Base-by-base conservation (phyloP, 2,113 vertebrate genomes). In the Apus apus region DNA sequence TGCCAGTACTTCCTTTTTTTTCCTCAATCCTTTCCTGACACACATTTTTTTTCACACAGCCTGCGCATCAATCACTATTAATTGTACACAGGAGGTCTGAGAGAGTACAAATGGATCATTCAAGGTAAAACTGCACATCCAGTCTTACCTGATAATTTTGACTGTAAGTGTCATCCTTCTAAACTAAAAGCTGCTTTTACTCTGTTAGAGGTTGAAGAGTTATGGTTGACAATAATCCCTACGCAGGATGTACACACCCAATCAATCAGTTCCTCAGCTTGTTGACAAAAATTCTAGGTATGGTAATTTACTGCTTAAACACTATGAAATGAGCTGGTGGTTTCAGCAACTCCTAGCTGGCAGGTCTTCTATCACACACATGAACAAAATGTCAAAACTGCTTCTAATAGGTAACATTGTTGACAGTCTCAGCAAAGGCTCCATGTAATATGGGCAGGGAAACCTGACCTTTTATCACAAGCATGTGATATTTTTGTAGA, bases 241-340 rank as follows among this genome's bases (percentile, higher is more conserved):
- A 6, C 61, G 29, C 40, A 91, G 40, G 78, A 87, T 45, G n/a
- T 64, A 85, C n/a, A 78, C 60, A 93, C 4, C 3, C 85, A 65
- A 60, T 89, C 48, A 66, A 66, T 88, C 58, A 89, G 19, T 53
- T 51, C 11, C 43, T 89, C 72, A 86, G 34, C 50, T 66, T 94
- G 86, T 65, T 91, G 84, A 95, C 75, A 95, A 95, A 85, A 87
- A 51, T 78, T 14, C 40, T 57, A 93, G 60, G 32, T 92, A 80
- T 75, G 79, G n/a, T 62, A 93, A 94, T 87, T 73, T 87, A 85
- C 65, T 81, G 43, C 71, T 87, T 74, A 80, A 83, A 82, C 90
- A 79, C 73, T 60, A 23, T 88, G 64, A 91, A 91, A 94, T 75
- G 45, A 80, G 58, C 27, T 89, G 78, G 71, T 82, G 54, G 66